Percentiles rank a stretch among this genome's conserved stretches.
phyloP scores from a whole-genome alignment of 2,113 vertebrate genomes.

The Papio anubis region DNA sequence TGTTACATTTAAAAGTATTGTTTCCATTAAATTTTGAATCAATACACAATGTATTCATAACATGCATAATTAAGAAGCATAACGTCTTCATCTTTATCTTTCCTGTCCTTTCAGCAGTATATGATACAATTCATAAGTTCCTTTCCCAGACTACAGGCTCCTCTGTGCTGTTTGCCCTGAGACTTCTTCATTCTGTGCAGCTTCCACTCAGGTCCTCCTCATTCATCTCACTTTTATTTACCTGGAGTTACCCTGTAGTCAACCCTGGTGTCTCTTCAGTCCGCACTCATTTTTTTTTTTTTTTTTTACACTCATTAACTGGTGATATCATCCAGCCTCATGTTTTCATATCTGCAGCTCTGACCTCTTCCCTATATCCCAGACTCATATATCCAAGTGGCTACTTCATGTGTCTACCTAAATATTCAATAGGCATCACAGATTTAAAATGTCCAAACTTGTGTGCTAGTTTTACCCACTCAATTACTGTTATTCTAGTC shows the following conservation, averaged over 20 bases:
- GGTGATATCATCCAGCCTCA: background rate
- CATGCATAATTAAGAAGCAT: background rate
- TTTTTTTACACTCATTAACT: background rate
- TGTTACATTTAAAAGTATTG: background rate
- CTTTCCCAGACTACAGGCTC: background rate
- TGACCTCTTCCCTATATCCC: background rate
- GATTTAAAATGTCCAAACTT: background rate
- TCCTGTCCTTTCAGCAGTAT: background rate
- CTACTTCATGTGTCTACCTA: background rate
- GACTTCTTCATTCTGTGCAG: background rate
- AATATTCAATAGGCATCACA: background rate
- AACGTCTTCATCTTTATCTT: background rate
- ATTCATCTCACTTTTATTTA: background rate
- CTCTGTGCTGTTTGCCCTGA: background rate
- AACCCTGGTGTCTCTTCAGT: background rate
- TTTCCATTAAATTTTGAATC: background rate
- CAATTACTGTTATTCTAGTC: background rate
- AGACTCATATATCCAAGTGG: background rate
- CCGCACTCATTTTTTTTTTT: background rate
- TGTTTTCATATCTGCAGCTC: background rate
- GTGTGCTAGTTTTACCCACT: background rate
- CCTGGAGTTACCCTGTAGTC: rapidly evolving
- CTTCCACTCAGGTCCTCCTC: background rate
- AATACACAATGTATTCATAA: background rate
- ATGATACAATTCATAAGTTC: rapidly evolving